A percentile compares a stretch with the other conserved stretches of the same genome.
Evolutionary conservation across 2,113 vertebrate species (phyloP).

Genomic region (Corythaixoides concolor): DNA sequence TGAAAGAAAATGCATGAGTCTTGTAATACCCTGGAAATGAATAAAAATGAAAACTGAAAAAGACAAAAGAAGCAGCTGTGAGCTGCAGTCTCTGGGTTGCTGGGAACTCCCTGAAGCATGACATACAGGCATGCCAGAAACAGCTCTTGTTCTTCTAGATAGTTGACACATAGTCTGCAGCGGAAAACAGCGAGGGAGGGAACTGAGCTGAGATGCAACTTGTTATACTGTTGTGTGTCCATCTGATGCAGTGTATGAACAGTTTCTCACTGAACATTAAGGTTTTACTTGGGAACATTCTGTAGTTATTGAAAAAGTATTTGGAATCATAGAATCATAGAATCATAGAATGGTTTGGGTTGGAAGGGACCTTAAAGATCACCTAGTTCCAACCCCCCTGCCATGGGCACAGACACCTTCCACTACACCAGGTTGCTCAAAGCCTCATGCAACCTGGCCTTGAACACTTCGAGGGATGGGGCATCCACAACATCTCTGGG

Average conservation of each 20-base stretch:
- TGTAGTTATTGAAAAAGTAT: neutral
- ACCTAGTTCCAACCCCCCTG: too few species aligned
- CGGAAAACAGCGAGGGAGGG: neutral
- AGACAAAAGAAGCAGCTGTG: conserved; percentile 26
- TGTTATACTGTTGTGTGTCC: neutral
- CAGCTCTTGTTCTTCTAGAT: neutral
- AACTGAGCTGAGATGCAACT: neutral
- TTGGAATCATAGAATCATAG: too few species aligned
- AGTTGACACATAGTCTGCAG: neutral
- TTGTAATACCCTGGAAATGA: neutral
- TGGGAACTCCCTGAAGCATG: neutral
- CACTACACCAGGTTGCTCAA: too few species aligned
- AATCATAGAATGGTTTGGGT: too few species aligned
- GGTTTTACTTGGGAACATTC: neutral
- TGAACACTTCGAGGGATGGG: too few species aligned
- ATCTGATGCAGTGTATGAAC: neutral
- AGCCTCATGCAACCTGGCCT: too few species aligned
- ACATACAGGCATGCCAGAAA: neutral
- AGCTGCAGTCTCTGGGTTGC: neutral
- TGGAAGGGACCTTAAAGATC: too few species aligned
- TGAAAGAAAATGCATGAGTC: conserved; percentile 29
- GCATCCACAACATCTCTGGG: too few species aligned
- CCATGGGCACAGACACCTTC: too few species aligned
- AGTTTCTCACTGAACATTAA: neutral
- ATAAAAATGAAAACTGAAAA: conserved; percentile 12